Evolutionary conservation across 1,140 invertebrate species (phyloP).

Genomic region (Hestina assimilis): DNA sequence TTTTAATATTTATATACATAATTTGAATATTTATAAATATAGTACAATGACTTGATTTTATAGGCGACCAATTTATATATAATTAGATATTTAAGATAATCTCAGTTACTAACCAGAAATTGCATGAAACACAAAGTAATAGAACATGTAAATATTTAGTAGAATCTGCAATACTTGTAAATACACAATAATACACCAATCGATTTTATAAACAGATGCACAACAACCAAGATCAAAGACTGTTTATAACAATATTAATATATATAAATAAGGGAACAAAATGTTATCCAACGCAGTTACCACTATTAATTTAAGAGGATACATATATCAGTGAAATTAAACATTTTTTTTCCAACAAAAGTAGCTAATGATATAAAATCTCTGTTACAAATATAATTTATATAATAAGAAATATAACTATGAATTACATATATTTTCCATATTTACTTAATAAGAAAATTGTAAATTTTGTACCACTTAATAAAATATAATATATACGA

Average conservation of each 20-base stretch:
- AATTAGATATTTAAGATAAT: slow-evolving; percentile 46
- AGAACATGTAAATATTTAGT: slow-evolving; percentile 60
- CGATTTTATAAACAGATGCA: slow-evolving; percentile 32
- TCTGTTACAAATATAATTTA: not conserved
- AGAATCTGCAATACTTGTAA: slow-evolving; percentile 54
- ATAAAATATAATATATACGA: slow-evolving; percentile 60
- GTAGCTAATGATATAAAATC: not conserved
- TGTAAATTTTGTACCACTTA: slow-evolving; percentile 70
- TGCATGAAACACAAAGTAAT: slow-evolving; percentile 40
- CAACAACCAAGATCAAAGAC: slow-evolving; percentile 49
- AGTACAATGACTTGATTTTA: slow-evolving; percentile 18
- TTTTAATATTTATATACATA: slow-evolving; percentile 11
- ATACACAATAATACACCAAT: slow-evolving; percentile 49
- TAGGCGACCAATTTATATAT: slow-evolving; percentile 15
- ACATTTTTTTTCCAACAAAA: not conserved
- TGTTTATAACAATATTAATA: slow-evolving; percentile 50
- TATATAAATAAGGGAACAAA: slow-evolving; percentile 38
- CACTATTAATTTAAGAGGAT: slow-evolving; percentile 41
- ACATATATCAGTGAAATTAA: not conserved
- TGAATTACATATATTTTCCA: slow-evolving; percentile 6
- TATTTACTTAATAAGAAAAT: slow-evolving; percentile 51
- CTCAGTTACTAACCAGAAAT: slow-evolving; percentile 43
- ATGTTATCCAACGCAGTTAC: slow-evolving; percentile 59
- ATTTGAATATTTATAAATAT: slow-evolving; percentile 3
- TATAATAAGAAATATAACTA: not conserved